A percentile compares a stretch with the other conserved stretches of the same genome.
These are phyloP conservation scores for Strigamia maritima DNA, from an alignment of 2,888 invertebrate species.

Conservation along the genomic window DNA sequence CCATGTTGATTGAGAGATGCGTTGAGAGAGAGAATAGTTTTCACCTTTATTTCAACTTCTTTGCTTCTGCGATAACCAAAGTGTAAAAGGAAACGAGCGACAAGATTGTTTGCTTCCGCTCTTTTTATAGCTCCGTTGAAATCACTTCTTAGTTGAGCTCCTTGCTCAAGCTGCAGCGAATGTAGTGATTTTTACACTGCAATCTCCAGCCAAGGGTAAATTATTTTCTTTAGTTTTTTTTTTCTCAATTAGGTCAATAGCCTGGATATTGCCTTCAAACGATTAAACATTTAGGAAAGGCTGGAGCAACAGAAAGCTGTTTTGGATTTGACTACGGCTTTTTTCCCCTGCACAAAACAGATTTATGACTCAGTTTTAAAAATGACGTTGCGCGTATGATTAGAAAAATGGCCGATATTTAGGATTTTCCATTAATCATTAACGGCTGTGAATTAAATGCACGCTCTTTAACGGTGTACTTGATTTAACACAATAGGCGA, in stretches of 20 bases:
- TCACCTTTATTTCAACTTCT: constrained; percentile 22
- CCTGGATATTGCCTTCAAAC: constrained; percentile 32
- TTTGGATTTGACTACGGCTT: background rate
- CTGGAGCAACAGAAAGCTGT: background rate
- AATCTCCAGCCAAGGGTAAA: constrained; percentile 34
- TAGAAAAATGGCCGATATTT: constrained; percentile 4
- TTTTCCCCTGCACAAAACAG: background rate
- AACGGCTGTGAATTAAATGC: constrained; percentile 5
- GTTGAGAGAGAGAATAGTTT: constrained; percentile 31
- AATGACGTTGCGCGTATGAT: background rate
- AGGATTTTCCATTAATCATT: background rate
- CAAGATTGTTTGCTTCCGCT: constrained; percentile 34
- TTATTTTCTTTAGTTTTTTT: constrained; percentile 17
- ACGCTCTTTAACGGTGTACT: background rate
- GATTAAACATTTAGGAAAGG: constrained; percentile 27
- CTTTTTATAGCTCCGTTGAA: constrained; percentile 28
- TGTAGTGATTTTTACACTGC: constrained; percentile 30
- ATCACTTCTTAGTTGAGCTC: constrained; percentile 30
- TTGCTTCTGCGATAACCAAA: background rate
- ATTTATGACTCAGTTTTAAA: constrained; percentile 17
- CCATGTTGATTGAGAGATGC: constrained; percentile 15
- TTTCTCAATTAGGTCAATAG: constrained; percentile 34
- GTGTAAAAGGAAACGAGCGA: constrained; percentile 32
- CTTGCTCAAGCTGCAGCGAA: constrained; percentile 13
- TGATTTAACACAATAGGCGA: background rate